A percentile compares a stretch with the other conserved stretches of the same genome.
phyloP scores from a whole-genome alignment of 2,888 invertebrate species.

The Aplocera efformata region DNA sequence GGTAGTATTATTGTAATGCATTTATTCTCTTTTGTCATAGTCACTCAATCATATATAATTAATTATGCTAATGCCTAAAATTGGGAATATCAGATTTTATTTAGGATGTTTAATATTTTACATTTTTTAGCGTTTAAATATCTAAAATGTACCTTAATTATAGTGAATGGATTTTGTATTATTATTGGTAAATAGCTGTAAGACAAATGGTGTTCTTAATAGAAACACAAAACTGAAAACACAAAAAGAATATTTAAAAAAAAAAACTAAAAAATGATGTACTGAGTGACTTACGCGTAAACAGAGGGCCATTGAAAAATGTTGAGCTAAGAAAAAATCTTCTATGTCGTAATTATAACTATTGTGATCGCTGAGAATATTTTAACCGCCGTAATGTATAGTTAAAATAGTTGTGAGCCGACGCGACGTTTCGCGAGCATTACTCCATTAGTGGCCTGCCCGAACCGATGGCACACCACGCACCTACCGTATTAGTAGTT shows the following conservation, averaged over 20 bases:
- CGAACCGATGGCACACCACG: conserved; percentile 19
- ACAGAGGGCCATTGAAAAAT: conserved; percentile 80
- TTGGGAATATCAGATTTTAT: conserved; percentile 81
- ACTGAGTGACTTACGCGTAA: conserved; percentile 81
- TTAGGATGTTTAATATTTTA: conserved; percentile 80
- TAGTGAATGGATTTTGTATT: conserved; percentile 78
- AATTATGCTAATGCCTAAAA: conserved; percentile 80
- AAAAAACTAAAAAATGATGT: conserved; percentile 60
- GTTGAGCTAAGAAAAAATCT: conserved; percentile 79
- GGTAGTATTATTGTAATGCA: conserved; percentile 78
- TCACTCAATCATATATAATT: conserved; percentile 77
- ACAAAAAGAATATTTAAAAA: conserved; percentile 50
- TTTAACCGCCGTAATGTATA: conserved; percentile 74
- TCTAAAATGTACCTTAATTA: conserved; percentile 81
- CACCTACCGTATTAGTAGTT: conserved; percentile 38
- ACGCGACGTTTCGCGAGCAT: conserved; percentile 40
- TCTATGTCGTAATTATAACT: conserved; percentile 75
- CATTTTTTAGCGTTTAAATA: conserved; percentile 78
- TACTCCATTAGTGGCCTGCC: conserved; percentile 2
- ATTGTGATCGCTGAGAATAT: conserved; percentile 78
- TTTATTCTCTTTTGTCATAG: conserved; percentile 78
- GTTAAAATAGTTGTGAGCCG: conserved; percentile 59
- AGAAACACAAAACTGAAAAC: conserved; percentile 74
- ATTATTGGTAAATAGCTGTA: conserved; percentile 79
- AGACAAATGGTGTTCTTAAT: conserved; percentile 77